Conservation (phyloP, 1,140 invertebrate species). For the Gonioctena quinquepunctata region DNA sequence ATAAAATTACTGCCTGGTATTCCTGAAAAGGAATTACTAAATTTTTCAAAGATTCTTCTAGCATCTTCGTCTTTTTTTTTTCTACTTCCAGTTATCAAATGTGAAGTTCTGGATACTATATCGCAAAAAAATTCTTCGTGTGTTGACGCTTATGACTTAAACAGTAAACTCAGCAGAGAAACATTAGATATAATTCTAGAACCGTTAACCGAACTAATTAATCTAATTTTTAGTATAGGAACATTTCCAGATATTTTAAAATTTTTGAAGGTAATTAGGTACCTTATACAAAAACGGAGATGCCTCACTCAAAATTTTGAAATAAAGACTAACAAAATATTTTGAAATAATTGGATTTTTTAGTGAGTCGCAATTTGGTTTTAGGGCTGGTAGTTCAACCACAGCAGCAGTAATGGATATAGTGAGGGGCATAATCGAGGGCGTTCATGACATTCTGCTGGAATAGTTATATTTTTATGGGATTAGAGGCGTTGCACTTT, state of each 20-base stretch:
- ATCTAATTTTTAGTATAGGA: not conserved
- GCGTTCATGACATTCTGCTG: not conserved
- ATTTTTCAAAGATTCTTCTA: not conserved
- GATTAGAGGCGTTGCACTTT: no score
- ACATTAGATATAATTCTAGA: no score
- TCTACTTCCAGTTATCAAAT: no score
- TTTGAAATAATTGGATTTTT: not conserved
- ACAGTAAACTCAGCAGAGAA: no score
- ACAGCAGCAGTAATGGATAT: no score
- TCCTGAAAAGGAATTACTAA: not conserved
- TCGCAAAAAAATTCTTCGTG: no score
- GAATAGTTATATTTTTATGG: no score
- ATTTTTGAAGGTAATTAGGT: not conserved
- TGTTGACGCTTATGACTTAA: no score
- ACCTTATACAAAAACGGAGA: not conserved
- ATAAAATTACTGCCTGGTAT: not conserved
- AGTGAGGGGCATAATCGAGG: no score
- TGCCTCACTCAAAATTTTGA: not conserved
- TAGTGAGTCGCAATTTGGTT: not conserved
- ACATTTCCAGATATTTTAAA: not conserved
- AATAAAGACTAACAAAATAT: no score
- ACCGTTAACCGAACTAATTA: no score
- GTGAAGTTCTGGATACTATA: not conserved
- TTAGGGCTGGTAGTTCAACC: no score
- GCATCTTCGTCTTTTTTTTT: not conserved